Base-by-base conservation (phyloP, 2,797 vertebrate genomes). In the Gephyroberyx darwinii region DNA sequence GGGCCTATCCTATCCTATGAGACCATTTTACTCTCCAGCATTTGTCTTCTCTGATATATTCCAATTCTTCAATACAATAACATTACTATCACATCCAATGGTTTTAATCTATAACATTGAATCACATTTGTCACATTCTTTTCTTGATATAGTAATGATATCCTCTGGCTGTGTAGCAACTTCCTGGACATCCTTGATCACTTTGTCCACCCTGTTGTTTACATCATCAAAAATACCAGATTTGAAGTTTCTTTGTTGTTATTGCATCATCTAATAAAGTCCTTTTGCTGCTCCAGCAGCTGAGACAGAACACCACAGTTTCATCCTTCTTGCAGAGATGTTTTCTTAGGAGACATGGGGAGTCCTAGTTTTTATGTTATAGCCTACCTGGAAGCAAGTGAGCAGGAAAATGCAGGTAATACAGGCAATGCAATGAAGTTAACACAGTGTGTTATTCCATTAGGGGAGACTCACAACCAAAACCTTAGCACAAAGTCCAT, bases 381-480 rank as follows among this genome's bases (percentile, higher is more conserved):
- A 26, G 50, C 13, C 5, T 54, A 4, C 41, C 31, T 56, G 33
- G 50, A 48, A 68, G 13, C 16, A 13, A 13, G 39, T 8, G 8
- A 35, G 20, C 52, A 39, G 51, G 58, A 35, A 55, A 65, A 37
- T 31, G 22, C 6, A 60, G 50, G 20, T 8, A 8, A 53, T 45
- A 20, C 0, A 37, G 39, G 26, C 35, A 33, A 10, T 6, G 41
- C 26, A 59, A 3, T 41, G 39, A 41, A 41, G 39, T 41, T 12
- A 13, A 41, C 45, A 70, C 41, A 30, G 20, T 71, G 71, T 75
- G 56, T 75, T 22, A 55, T 47, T 76, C 71, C 16, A 20, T 83
- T 61, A 62, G 19, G 53, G 59, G 19, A 68, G 26, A 82, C 19
- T 65, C 65, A 58, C 52, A 75, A 43, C 14, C 20, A 65, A 51